Evolutionary conservation across 2,888 invertebrate species (phyloP).

Genomic region (Andrena fulva): DNA sequence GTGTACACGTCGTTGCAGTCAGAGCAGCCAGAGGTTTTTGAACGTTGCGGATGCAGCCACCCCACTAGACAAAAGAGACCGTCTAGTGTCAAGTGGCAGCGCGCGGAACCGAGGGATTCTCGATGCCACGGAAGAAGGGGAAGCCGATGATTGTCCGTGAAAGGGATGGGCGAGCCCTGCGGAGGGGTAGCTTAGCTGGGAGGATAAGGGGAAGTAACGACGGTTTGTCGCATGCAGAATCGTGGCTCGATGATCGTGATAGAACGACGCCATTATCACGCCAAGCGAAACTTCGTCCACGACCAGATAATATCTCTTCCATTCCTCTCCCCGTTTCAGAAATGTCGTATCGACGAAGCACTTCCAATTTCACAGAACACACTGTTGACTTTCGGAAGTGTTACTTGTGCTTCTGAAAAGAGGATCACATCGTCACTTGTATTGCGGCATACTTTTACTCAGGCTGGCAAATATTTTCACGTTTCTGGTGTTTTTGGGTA

Average conservation of each 20-base stretch:
- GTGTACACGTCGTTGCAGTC: slow-evolving; percentile 40
- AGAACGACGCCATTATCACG: slow-evolving; percentile 77
- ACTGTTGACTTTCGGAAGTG: neutral
- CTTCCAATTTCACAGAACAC: neutral
- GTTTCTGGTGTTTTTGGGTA: no score
- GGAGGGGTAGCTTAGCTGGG: slow-evolving; percentile 44
- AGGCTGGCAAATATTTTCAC: no score
- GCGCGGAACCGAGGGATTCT: slow-evolving; percentile 53
- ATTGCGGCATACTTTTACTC: no score
- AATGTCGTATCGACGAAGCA: neutral
- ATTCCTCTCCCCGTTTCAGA: slow-evolving; percentile 9
- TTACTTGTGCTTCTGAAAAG: neutral
- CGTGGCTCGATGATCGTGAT: slow-evolving; percentile 73
- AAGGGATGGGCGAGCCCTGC: slow-evolving; percentile 44
- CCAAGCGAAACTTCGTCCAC: slow-evolving; percentile 67
- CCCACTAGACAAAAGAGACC: slow-evolving; percentile 77
- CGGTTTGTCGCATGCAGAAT: slow-evolving; percentile 69
- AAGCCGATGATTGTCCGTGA: slow-evolving; percentile 62
- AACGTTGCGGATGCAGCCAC: slow-evolving; percentile 70
- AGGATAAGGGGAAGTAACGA: slow-evolving; percentile 51
- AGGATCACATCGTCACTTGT: neutral
- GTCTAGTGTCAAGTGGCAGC: slow-evolving; percentile 79
- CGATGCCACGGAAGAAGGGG: slow-evolving; percentile 52
- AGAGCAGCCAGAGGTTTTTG: slow-evolving; percentile 61
- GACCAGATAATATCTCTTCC: slow-evolving; percentile 38